A percentile compares a stretch with the other conserved stretches of the same genome.
Conservation (phyloP, 2,888 invertebrate genomes). For the Orthosia incerta region DNA sequence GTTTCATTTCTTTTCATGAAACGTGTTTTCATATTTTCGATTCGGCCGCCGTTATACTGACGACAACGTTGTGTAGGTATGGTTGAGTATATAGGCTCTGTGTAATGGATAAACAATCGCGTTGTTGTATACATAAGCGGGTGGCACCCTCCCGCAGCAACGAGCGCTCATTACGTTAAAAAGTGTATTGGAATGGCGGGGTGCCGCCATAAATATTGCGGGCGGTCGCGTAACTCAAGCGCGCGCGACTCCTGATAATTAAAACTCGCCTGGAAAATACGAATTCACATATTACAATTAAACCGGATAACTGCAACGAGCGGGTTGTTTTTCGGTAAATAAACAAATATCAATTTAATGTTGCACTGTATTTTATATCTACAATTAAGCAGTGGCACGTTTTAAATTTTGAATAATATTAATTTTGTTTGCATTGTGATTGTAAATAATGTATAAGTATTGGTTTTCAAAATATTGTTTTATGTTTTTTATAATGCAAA, state of each 20-base stretch:
- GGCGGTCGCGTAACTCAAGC: constrained; percentile 91
- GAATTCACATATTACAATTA: constrained; percentile 91
- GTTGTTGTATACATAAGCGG: constrained; percentile 68
- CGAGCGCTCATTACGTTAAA: constrained; percentile 90
- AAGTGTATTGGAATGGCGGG: constrained; percentile 89
- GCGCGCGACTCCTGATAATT: constrained; percentile 90
- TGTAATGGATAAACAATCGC: constrained; percentile 69
- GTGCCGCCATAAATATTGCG: constrained; percentile 89
- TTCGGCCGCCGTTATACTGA: constrained; percentile 44
- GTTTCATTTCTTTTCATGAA: constrained; percentile 61
- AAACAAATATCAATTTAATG: constrained; percentile 73
- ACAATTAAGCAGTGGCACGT: constrained; percentile 60
- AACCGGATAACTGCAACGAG: constrained; percentile 85
- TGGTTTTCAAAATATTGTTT: constrained; percentile 12
- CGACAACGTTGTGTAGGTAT: constrained; percentile 41
- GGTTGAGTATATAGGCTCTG: constrained; percentile 55
- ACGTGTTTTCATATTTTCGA: constrained; percentile 59
- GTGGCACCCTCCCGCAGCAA: constrained; percentile 78
- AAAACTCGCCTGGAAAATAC: constrained; percentile 90
- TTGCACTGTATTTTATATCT: constrained; percentile 66
- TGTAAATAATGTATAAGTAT: constrained; percentile 26
- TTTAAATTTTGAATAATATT: constrained; percentile 61
- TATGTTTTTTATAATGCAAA: constrained; percentile 11
- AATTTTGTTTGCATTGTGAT: constrained; percentile 51
- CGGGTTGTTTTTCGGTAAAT: constrained; percentile 81